Evolutionary conservation across 2,888 invertebrate genomes (phyloP).

Genomic region (Agrotis segetum): DNA sequence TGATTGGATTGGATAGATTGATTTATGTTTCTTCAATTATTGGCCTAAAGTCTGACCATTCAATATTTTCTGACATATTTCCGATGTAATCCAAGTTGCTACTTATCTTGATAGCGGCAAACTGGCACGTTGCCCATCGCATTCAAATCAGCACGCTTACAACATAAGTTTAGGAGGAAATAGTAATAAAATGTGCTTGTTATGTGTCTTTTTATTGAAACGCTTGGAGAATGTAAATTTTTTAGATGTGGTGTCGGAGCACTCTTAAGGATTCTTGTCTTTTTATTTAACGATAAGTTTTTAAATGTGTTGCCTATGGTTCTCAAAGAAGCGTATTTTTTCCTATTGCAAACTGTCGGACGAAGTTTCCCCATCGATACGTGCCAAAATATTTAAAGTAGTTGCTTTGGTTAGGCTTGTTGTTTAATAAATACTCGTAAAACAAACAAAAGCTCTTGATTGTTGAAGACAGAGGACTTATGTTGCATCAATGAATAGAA

Average conservation of each 20-base stretch:
- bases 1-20: conserved; percentile 51
- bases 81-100: conserved; percentile 52
- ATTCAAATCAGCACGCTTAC: conserved; percentile 62
- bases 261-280: not conserved
- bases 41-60: conserved; percentile 39
- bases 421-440: not conserved
- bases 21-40: conserved; percentile 55
- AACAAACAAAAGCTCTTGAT: too few relatives aligned
- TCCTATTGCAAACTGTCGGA: not conserved
- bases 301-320: not conserved
- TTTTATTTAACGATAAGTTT: not conserved
- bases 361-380: too few relatives aligned
- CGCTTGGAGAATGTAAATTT: conserved; percentile 18
- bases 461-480: too few relatives aligned
- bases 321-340: not conserved
- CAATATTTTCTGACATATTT: conserved; percentile 51
- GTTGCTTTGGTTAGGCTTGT: not conserved
- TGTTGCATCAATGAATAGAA: too few relatives aligned
- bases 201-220: conserved; percentile 48
- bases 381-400: not conserved
- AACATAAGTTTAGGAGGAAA: conserved; percentile 65
- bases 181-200: conserved; percentile 57
- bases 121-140: conserved; percentile 67
- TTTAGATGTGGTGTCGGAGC: conserved; percentile 18
- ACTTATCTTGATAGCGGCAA: conserved; percentile 63